Conservation (phyloP, 2,113 vertebrate species). For the Onychorhynchus coronatus region DNA sequence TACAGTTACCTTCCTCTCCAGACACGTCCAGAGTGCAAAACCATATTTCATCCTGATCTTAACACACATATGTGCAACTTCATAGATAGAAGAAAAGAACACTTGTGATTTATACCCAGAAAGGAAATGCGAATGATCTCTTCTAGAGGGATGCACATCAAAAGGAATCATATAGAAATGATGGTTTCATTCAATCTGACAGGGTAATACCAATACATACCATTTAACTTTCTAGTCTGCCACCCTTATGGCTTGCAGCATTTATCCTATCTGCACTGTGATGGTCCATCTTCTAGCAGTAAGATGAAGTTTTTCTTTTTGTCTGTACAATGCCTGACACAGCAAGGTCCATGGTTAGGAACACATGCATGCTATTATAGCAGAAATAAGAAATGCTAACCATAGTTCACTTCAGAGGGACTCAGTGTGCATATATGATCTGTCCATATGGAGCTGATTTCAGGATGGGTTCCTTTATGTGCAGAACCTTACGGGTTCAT, state of each 20-base stretch:
- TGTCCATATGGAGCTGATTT: conserved; percentile 27
- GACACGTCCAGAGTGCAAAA: background rate
- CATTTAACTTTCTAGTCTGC: background rate
- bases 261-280: background rate
- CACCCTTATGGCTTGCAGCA: background rate
- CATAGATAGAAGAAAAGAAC: background rate
- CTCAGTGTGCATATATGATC: conserved; percentile 10
- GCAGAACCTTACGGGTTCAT: background rate
- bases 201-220: background rate
- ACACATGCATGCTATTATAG: background rate
- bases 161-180: background rate
- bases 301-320: background rate
- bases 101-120: background rate
- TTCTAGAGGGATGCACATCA: background rate
- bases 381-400: conserved; percentile 15
- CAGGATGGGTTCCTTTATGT: background rate
- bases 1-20: background rate
- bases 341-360: background rate
- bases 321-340: background rate
- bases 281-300: background rate
- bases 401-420: background rate
- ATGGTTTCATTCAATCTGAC: background rate
- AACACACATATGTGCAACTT: background rate
- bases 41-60: background rate
- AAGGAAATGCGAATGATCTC: conserved; percentile 7